A percentile compares a stretch with the other conserved stretches of the same genome.
Conservation (phyloP, 2,113 vertebrate species). For the Hippocampus guttulatus region DNA sequence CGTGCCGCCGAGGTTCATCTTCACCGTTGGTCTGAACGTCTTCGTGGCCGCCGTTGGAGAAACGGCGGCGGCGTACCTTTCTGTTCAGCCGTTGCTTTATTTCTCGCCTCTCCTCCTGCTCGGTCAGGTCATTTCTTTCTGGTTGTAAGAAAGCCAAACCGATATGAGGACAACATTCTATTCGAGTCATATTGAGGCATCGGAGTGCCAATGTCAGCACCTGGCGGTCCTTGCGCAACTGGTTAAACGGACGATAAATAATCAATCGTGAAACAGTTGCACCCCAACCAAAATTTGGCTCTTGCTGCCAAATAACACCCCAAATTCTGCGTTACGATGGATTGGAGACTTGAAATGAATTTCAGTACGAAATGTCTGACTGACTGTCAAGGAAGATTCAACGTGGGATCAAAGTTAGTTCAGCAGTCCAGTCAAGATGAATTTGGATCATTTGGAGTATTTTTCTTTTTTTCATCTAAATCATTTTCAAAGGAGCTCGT, state of each 20-base stretch:
- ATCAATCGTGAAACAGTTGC: no score
- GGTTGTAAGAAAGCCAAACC: constrained; percentile 33
- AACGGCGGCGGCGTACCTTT: constrained; percentile 77
- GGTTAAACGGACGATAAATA: neutral
- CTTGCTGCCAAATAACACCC: neutral
- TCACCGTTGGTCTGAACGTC: neutral
- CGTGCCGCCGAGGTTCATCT: no score
- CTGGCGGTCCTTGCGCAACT: neutral
- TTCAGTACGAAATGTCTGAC: neutral
- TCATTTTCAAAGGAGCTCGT: neutral
- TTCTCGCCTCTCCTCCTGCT: constrained; percentile 93
- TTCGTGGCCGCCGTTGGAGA: neutral
- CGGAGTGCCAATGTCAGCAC: no score
- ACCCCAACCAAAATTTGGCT: neutral
- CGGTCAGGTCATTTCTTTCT: constrained; percentile 96
- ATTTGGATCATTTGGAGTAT: no score
- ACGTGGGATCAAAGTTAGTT: no score
- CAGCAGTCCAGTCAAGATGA: no score
- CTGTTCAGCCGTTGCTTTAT: constrained; percentile 95
- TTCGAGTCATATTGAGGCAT: neutral
- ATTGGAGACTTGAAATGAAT: neutral
- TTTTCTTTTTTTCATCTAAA: neutral
- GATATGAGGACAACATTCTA: neutral
- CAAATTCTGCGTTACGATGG: neutral
- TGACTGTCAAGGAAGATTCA: neutral